Conservation (phyloP, 1,140 invertebrate species). For the Pygmarrhopalites habei region DNA sequence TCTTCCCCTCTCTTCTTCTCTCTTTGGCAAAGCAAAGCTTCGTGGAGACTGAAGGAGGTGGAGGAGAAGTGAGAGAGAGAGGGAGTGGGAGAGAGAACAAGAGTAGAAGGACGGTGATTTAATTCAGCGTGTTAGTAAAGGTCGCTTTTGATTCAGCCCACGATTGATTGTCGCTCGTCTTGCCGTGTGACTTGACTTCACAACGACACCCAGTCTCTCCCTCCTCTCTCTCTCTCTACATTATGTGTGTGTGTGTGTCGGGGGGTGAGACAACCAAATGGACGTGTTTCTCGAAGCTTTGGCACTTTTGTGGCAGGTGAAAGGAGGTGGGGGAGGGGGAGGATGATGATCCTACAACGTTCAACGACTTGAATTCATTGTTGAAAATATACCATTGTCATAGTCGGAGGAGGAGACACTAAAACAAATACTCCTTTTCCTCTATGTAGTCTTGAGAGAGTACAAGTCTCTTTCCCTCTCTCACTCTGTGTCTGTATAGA, state of each 20-base stretch:
- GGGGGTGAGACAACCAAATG: not conserved
- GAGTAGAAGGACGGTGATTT: constrained; percentile 8
- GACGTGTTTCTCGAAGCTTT: not conserved
- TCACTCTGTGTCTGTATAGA: too few relatives aligned
- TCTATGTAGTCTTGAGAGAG: too few relatives aligned
- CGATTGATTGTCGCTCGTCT: constrained; percentile 15
- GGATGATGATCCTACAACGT: too few relatives aligned
- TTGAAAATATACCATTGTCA: too few relatives aligned
- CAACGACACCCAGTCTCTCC: not conserved
- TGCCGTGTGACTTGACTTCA: constrained; percentile 5
- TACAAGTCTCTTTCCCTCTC: too few relatives aligned
- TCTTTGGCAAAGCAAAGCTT: too few relatives aligned
- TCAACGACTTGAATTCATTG: too few relatives aligned
- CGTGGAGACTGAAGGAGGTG: not conserved
- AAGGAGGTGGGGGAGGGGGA: not conserved
- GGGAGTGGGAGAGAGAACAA: not conserved
- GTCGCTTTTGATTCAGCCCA: constrained; percentile 14
- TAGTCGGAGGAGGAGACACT: not conserved
- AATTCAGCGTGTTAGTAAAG: constrained; percentile 16
- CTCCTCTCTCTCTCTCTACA: too few relatives aligned
- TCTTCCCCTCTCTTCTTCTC: too few relatives aligned
- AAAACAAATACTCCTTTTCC: too few relatives aligned
- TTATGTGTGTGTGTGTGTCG: not conserved
- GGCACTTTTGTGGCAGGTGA: not conserved
- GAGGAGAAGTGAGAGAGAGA: not conserved